Evolutionary conservation across 1,140 invertebrate genomes (phyloP), one percentile per base, ranked within the genome.

Genomic region (Dryas iulia): DNA sequence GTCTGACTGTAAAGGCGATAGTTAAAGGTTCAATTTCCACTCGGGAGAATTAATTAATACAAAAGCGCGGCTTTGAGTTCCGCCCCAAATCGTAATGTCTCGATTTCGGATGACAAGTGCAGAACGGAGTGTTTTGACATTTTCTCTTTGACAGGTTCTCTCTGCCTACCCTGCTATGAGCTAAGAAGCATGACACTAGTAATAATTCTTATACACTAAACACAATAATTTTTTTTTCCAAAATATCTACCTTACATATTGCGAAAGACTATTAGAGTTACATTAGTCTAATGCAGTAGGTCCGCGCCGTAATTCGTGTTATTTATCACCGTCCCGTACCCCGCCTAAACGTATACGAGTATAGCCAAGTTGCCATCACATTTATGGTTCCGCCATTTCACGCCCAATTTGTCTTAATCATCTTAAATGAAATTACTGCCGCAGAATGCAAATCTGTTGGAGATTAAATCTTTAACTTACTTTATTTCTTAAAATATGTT

Each of bases 341-440:
- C 39, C 54, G 11, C 26, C 59, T 58, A 57, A 61, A 59, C n/a
- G 24, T 8, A 52, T 28, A 56, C 14, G 65, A n/a, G n/a, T 47
- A 47, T 8, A 47, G 39, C 28, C 59, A 30, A 31, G 61, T 58
- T 63, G 26, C 28, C 28, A 69, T 35, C 33, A 69, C 54, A 63
- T 63, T 63, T 69, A 69, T 64, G 35, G 67, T 63, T 31, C 23
- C 56, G 56, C 56, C 11, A 61, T 77, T 79, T 79, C 71, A 63
- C 56, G 62, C 56, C 59, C 67, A 74, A 78, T 80, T 80, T 72
- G 58, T 80, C 78, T 78, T 78, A 73, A 72, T 78, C 69, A 62
- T 63, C 52, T 14, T 7, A 71, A 76, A 72, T 71, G 60, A 59
- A 31, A 72, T 72, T 71, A 64, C 39, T 26, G 39, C 23, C 25